Evolutionary conservation across 1,140 invertebrate genomes (phyloP).

Genomic region (Drosophila tropicalis): DNA sequence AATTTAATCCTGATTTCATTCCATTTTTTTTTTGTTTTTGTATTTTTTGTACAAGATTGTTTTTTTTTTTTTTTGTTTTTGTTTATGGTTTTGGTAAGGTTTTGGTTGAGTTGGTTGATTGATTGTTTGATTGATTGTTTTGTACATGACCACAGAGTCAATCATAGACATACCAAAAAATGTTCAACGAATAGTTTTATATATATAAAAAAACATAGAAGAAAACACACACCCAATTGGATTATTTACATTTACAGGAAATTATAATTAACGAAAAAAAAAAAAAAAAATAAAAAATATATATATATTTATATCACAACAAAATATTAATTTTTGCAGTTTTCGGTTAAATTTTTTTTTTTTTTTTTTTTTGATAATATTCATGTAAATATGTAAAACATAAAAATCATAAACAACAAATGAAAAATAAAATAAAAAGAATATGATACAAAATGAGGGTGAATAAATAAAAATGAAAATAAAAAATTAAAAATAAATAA

Average conservation of each 20-base stretch:
- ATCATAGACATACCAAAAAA: slow-evolving; percentile 83
- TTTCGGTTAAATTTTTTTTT: slow-evolving; percentile 32
- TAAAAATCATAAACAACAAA: slow-evolving; percentile 68
- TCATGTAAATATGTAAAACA: slow-evolving; percentile 76
- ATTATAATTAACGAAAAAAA: slow-evolving; percentile 40
- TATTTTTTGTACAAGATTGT: slow-evolving; percentile 72
- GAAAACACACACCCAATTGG: slow-evolving; percentile 83
- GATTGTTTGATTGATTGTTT: slow-evolving; percentile 58
- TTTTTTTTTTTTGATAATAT: slow-evolving; percentile 55
- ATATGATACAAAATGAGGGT: slow-evolving; percentile 19
- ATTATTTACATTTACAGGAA: slow-evolving; percentile 83
- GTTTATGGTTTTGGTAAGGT: slow-evolving; percentile 60
- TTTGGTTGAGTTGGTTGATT: slow-evolving; percentile 75
- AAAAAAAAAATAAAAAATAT: no score
- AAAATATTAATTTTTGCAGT: slow-evolving; percentile 71
- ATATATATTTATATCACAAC: not conserved
- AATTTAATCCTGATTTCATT: slow-evolving; percentile 83
- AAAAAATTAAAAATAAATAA: slow-evolving; percentile 32
- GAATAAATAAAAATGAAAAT: slow-evolving; percentile 4
- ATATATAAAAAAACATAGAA: slow-evolving; percentile 82
- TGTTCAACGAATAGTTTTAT: slow-evolving; percentile 83
- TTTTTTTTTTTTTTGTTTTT: slow-evolving; percentile 71
- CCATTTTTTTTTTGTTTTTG: slow-evolving; percentile 61
- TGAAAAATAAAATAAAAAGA: slow-evolving; percentile 35
- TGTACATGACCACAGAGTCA: slow-evolving; percentile 83